Conservation (phyloP, 2,888 invertebrate species). For the Nowickia ferox region DNA sequence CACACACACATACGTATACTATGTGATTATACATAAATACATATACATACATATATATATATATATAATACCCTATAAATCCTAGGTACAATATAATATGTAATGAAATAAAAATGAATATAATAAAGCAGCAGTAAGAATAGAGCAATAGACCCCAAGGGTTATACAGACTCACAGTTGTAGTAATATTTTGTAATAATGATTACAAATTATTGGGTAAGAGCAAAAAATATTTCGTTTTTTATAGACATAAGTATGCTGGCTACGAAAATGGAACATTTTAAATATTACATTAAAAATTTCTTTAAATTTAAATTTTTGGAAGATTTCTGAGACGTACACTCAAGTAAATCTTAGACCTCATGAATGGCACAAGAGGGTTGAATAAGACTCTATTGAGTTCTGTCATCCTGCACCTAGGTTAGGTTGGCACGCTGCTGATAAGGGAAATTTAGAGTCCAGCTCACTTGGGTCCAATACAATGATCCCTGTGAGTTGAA, state of each 20-base stretch:
- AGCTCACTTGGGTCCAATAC: too few relatives aligned
- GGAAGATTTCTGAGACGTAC: too few relatives aligned
- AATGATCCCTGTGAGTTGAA: too few relatives aligned
- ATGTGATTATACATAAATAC: neutral
- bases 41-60: neutral
- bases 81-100: constrained; percentile 48
- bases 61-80: constrained; percentile 52
- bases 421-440: too few relatives aligned
- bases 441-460: too few relatives aligned
- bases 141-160: constrained; percentile 54
- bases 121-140: constrained; percentile 40
- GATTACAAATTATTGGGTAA: neutral
- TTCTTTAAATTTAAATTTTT: too few relatives aligned
- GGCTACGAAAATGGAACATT: too few relatives aligned
- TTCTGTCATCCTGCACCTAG: too few relatives aligned
- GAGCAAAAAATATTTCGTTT: constrained; percentile 23
- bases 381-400: too few relatives aligned
- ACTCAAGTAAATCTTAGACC: too few relatives aligned
- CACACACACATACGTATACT: neutral
- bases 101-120: constrained; percentile 47
- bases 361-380: too few relatives aligned
- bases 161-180: constrained; percentile 38
- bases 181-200: constrained; percentile 29
- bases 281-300: neutral
- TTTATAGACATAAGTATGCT: too few relatives aligned